A percentile compares a stretch with the other conserved stretches of the same genome.
Evolutionary conservation across 1,140 invertebrate genomes (phyloP).

Genomic region (Sitodiplosis mosellana): DNA sequence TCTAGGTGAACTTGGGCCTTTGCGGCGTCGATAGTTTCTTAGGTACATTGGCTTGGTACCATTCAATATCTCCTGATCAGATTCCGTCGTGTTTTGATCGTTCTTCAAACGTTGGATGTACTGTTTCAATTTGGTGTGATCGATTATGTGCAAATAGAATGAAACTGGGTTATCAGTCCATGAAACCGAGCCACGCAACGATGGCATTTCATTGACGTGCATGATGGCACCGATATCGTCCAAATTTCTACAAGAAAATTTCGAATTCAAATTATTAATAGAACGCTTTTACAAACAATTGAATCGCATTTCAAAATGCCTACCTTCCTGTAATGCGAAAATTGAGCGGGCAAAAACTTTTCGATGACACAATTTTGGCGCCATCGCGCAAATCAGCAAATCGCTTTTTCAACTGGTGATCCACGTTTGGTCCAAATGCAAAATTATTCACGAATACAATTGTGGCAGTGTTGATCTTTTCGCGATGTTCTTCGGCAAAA

Average conservation of each 20-base stretch:
- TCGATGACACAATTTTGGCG: conserved; percentile 93
- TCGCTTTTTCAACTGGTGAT: conserved; percentile 88
- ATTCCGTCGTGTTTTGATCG: no score
- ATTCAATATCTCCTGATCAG: no score
- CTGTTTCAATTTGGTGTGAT: conserved; percentile 86
- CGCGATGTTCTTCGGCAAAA: conserved; percentile 71
- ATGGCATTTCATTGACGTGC: conserved; percentile 91
- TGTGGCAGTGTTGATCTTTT: conserved; percentile 78
- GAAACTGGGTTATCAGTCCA: conserved; percentile 97
- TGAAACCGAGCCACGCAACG: conserved; percentile 84
- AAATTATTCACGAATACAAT: conserved; percentile 99
- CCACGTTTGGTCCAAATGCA: conserved; percentile 93
- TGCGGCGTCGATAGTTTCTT: no score
- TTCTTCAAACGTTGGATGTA: conserved; percentile 86
- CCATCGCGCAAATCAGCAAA: conserved; percentile 93
- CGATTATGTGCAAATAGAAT: conserved; percentile 94
- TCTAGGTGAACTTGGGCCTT: no score
- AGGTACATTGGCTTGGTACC: no score
- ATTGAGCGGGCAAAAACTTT: conserved; percentile 93
- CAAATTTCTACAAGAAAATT: conserved; percentile 28
- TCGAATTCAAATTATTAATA: not conserved
- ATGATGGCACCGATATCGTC: conserved; percentile 96
- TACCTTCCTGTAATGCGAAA: conserved; percentile 91
- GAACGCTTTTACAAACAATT: not conserved
- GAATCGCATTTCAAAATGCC: conserved; percentile 30